Percentiles rank a stretch among this genome's conserved stretches.
These are phyloP conservation scores for Oceanodroma leucorhoa DNA, from an alignment of 2,797 vertebrate species.

Conservation along the genomic window DNA sequence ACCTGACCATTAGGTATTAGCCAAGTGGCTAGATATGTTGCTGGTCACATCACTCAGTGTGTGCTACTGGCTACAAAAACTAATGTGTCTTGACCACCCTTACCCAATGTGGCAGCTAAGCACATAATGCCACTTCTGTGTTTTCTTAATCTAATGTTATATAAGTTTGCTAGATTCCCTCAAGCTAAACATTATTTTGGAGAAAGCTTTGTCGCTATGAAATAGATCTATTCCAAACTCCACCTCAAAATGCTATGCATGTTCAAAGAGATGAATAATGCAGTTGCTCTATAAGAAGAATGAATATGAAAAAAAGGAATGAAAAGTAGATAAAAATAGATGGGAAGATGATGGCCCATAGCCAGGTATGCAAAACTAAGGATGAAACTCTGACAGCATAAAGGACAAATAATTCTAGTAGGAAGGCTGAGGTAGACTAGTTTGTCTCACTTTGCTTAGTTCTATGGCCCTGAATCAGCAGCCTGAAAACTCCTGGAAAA, in stretches of 20 bases:
- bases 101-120: not conserved
- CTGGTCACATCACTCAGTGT: not conserved
- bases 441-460: not conserved
- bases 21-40: not conserved
- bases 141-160: not conserved
- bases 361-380: not conserved
- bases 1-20: not conserved
- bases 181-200: not conserved
- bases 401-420: not conserved
- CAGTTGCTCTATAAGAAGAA: not conserved
- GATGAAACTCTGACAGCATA: not conserved
- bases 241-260: not conserved
- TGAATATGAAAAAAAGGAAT: not conserved
- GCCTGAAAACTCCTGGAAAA: not conserved
- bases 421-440: not conserved
- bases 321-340: slow-evolving; percentile 26
- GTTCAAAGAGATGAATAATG: slow-evolving; percentile 30
- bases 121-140: not conserved
- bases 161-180: not conserved
- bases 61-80: not conserved
- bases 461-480: not conserved
- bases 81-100: not conserved
- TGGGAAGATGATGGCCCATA: not conserved
- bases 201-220: not conserved
- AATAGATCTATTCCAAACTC: not conserved